Base-by-base conservation (phyloP, 92 coral and sea anemone species). In the Epizoanthus rinbou region DNA sequence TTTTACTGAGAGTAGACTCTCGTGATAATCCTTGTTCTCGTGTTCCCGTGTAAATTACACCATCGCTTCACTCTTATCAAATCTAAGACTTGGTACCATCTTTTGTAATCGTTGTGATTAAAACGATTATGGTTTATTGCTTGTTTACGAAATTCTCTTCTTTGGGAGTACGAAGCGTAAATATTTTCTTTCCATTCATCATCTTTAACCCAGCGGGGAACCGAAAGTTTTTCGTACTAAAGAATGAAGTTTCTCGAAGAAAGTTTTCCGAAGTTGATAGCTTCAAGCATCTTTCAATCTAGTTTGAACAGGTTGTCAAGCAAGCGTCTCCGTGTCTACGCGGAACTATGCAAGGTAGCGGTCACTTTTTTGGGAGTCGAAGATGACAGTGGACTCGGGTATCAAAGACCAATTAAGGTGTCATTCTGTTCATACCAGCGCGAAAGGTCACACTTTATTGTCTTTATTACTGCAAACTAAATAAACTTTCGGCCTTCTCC, bases 221-320 rank as follows among this genome's bases (percentile, higher is more conserved):
- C 66, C 76, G 73, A 22, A 39, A 41, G 64, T 59, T 78, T 62
- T 78, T 78, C 19, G 25, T 5, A n/a, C 45, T 16, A 3, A 39
- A 78, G 64, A 60, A 24, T 17, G 57, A 13, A n/a, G 54, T 37
- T 57, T 53, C 58, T 74, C 57, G 69, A 66, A 43, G 16, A 64
- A 69, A 66, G 84, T 76, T 58, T 82, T 71, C n/a, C 56, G 79
- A 53, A 47, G 73, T 45, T 54, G 73, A 71, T 67, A 31, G 64
- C 19, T 74, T 37, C 85, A 78, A 53, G 79, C 78, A 71, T 85
- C 93, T 86, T 73, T 57, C 90, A 90, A 92, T 92, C 97, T 86
- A 90, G 92, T 84, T 93, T 91, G 72, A 88, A 91, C 97, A 93
- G 94, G 91, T 86, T 93, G 97, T 88, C 85, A 88, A n/a, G 64